Evolutionary conservation across 2,797 vertebrate species (phyloP).

Genomic region (Crax fasciolata): DNA sequence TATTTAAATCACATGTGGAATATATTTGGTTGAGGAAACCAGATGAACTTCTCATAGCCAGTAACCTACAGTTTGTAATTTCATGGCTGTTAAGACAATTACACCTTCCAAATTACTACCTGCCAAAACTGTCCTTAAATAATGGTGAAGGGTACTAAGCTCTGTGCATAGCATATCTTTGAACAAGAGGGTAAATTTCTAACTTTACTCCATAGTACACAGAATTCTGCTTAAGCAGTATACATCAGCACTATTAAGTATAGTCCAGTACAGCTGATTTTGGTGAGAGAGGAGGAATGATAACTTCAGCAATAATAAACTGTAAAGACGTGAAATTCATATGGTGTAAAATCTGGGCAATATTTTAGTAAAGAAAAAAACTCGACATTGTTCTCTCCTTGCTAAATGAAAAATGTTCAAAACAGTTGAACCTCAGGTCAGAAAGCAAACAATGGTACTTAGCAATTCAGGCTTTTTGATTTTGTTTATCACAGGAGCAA

Average conservation of each 20-base stretch:
- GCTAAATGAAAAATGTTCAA: background rate
- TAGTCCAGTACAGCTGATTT: background rate
- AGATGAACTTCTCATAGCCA: background rate
- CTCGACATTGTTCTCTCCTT: background rate
- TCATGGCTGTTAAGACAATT: background rate
- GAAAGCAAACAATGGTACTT: background rate
- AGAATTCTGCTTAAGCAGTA: background rate
- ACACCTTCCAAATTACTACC: conserved; percentile 3
- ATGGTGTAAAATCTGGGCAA: background rate
- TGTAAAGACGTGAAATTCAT: background rate
- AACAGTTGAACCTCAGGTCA: background rate
- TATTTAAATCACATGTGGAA: background rate
- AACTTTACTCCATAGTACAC: background rate
- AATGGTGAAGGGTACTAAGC: background rate
- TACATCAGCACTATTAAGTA: background rate
- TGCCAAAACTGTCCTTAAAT: background rate
- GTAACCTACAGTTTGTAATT: conserved; percentile 37
- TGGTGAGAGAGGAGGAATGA: background rate
- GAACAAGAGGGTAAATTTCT: background rate
- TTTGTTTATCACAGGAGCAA: conserved; percentile 22
- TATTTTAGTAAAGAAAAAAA: background rate
- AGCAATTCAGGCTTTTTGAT: background rate
- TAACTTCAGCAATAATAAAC: background rate
- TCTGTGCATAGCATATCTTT: background rate
- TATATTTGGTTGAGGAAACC: background rate